Evolutionary conservation across 2,113 vertebrate genomes (phyloP), one percentile per base, ranked within the genome.

Genomic region (Oophaga pumilio): DNA sequence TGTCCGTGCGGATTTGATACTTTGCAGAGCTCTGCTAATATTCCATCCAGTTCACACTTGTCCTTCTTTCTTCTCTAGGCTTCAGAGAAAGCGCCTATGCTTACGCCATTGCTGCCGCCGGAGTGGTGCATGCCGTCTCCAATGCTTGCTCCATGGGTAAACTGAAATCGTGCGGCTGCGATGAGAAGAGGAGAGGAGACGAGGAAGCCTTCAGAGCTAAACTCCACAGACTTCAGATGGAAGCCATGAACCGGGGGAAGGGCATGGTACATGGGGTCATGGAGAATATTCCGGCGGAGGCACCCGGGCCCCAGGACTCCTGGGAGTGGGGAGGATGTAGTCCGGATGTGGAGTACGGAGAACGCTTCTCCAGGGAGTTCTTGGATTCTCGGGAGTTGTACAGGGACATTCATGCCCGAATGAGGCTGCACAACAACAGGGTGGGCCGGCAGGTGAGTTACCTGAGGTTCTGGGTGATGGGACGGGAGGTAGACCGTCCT

Each of bases 291-390:
- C 97, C 96, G 0, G 94, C 95, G 0, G 97, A 98, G 76, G 93
- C 95, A 82, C 95, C 96, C 0, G 96, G 96, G 66, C 96, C 97
- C 53, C 97, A 98, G 92, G 98, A 99, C 94, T 97, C 97, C 91
- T 99, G 98, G 98, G 98, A 99, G 82, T 99, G 98, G 98, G 98
- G 98, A 4, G 98, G 98, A 89, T 99, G 98, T 94, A 99, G 98
- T 90, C 98, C 98, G 0, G 97, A 99, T 0, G 96, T 99, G 94
- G 97, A 99, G 90, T 99, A 97, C 53, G 98, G 97, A 76, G 97
- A 99, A 91, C 97, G 97, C 91, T 99, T 99, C 94, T 99, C 98
- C 69, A 96, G 96, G 91, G 98, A 99, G 89, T 99, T 99, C 93
- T 94, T 99, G 0, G 98, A 99, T 89, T 97, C 98, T 74, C 95